Base-by-base conservation (phyloP, 2,888 invertebrate genomes). In the Choristoneura rosaceana region DNA sequence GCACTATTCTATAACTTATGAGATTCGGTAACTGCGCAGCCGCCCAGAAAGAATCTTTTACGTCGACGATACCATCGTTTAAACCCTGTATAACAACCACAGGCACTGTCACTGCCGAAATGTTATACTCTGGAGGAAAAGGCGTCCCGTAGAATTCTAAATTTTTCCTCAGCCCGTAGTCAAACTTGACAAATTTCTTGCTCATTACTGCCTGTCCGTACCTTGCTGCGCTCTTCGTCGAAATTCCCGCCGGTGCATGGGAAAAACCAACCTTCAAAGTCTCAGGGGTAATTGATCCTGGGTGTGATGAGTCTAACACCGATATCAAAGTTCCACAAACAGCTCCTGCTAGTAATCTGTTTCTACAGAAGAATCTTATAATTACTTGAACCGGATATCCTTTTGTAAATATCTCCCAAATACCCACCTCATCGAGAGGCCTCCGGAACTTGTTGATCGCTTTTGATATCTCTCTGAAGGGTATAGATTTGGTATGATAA, bases 401-500 rank as follows among this genome's bases (percentile, higher is more conserved):
- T 52, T 70, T 71, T 2, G 66, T 67, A n/a, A 71, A 25, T 0
- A 71, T n/a, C 55, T 71, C 71, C 45, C 66, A 71, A 45, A 71
- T 67, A 8, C 70, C 70, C 17, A 50, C 52, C 2, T 70, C 70
- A 14, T 70, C 52, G 17, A 70, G n/a, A 7, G n/a, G 38, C 34
- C 15, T 34, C 12, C 52, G 33, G 15, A 66, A 52, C 3, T 15
- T 61, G 45, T 71, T 71, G 25, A 67, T 3, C 10, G 58, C 34
- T 47, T 67, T 58, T 1, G 74, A 59, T 45, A 67, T 38, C n/a
- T 41, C 41, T 12, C 69, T 66, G 17, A 74, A 69, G 2, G 62
- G 38, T 8, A 66, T 3, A 47, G 74, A 45, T 75, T 84, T 82
- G 93, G 94, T 15, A 83, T 89, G 79, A 83, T 94, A 78, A 94